Conservation (phyloP, 2,113 vertebrate species). For the Stegostoma tigrinum region DNA sequence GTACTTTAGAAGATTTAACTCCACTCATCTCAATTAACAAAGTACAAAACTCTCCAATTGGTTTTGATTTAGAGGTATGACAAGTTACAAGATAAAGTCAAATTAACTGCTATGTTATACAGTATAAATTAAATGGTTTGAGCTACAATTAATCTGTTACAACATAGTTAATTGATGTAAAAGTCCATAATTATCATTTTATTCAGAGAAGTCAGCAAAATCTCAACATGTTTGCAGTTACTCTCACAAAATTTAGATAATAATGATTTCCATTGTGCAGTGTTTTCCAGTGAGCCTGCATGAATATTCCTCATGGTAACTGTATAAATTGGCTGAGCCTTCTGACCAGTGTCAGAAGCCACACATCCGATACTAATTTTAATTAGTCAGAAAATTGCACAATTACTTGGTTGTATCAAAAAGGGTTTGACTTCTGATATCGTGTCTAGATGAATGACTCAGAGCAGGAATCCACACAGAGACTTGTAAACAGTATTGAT, state of each 20-base stretch:
- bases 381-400: no score
- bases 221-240: neutral
- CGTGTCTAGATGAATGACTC: no score
- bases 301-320: neutral
- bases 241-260: neutral
- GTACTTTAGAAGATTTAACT: neutral
- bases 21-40: neutral
- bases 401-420: no score
- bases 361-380: no score
- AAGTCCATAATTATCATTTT: neutral
- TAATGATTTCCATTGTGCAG: neutral
- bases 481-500: no score
- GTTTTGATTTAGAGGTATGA: neutral
- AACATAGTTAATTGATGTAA: neutral
- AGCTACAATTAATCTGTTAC: neutral
- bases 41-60: neutral
- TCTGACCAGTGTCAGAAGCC: no score
- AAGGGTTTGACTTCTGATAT: no score
- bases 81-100: neutral
- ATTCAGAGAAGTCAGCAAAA: neutral
- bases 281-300: neutral
- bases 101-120: neutral
- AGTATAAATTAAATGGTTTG: neutral
- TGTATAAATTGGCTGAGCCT: neutral
- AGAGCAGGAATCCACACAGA: no score